These are phyloP conservation scores for Drosophila mojavensis DNA, from an alignment of 1,140 invertebrate genomes.

Conservation along the genomic window DNA sequence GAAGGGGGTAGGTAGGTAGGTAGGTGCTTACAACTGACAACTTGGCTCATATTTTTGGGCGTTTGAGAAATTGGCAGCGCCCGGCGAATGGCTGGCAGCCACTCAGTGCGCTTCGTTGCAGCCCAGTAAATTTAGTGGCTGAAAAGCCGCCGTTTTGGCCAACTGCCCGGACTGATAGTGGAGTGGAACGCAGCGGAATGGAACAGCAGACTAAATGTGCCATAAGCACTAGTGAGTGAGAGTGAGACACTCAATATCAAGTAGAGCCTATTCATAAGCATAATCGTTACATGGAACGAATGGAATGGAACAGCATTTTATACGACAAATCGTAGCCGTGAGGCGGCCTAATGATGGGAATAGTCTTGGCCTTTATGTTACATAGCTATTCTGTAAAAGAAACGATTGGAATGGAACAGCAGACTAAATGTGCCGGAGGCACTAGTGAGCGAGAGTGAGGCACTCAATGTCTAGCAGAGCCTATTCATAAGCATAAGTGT, in stretches of 20 bases:
- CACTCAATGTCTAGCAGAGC: no score
- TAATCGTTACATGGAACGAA: no score
- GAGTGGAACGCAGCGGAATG: background rate
- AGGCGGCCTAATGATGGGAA: background rate
- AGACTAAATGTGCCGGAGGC: no score
- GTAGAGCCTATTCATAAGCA: no score
- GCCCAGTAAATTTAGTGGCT: conserved; percentile 63
- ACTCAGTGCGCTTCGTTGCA: conserved; percentile 63
- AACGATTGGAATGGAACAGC: background rate
- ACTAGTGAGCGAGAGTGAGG: no score
- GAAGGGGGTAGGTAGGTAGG: background rate
- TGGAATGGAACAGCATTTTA: no score
- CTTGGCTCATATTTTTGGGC: conserved; percentile 60
- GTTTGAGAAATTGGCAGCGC: conserved; percentile 64
- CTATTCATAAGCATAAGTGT: no score
- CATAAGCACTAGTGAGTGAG: no score
- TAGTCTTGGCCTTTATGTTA: no score
- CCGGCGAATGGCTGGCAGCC: conserved; percentile 45
- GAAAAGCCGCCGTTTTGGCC: conserved; percentile 43
- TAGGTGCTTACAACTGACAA: conserved; percentile 22
- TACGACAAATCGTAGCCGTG: no score
- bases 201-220: background rate
- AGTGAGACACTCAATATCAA: no score
- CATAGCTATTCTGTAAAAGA: background rate
- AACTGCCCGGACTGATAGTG: conserved; percentile 22